These are phyloP conservation scores for Amblyopsis hoosieri DNA, from an alignment of 2,797 vertebrate genomes.

Conservation along the genomic window DNA sequence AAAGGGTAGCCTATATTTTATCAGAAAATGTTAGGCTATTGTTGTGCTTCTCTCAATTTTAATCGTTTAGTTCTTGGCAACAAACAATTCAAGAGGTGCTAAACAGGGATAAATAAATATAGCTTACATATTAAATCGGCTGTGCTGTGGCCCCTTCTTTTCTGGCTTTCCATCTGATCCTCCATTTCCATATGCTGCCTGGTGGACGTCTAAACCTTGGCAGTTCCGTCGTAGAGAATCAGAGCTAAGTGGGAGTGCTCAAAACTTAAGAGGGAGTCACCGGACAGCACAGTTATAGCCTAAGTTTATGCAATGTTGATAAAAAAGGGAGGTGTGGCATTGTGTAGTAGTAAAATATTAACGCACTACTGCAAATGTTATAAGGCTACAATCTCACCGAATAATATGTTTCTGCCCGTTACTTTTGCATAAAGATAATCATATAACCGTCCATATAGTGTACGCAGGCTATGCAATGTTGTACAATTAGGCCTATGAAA, in stretches of 20 bases:
- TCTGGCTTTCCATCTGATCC: slow-evolving; percentile 57
- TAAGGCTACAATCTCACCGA: no score
- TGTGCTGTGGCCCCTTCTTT: slow-evolving; percentile 62
- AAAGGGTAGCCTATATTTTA: neutral
- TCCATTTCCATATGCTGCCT: slow-evolving; percentile 68
- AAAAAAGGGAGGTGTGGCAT: neutral
- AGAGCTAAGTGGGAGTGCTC: neutral
- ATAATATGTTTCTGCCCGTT: no score
- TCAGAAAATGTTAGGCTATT: neutral
- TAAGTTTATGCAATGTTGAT: no score
- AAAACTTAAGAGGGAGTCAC: neutral
- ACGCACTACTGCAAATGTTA: no score
- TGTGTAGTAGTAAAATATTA: no score
- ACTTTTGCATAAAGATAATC: no score
- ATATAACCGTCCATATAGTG: no score
- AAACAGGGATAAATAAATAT: neutral
- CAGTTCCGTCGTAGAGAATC: neutral
- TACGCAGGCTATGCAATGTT: no score
- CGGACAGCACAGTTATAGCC: no score
- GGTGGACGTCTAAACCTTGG: neutral
- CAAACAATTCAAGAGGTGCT: neutral
- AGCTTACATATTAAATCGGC: slow-evolving; percentile 81
- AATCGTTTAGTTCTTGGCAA: no score
- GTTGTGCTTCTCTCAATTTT: neutral
- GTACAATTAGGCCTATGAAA: no score